Evolutionary conservation across 1,140 invertebrate species (phyloP), one percentile per base, ranked within the genome.

Genomic region (Lethrus apterus): DNA sequence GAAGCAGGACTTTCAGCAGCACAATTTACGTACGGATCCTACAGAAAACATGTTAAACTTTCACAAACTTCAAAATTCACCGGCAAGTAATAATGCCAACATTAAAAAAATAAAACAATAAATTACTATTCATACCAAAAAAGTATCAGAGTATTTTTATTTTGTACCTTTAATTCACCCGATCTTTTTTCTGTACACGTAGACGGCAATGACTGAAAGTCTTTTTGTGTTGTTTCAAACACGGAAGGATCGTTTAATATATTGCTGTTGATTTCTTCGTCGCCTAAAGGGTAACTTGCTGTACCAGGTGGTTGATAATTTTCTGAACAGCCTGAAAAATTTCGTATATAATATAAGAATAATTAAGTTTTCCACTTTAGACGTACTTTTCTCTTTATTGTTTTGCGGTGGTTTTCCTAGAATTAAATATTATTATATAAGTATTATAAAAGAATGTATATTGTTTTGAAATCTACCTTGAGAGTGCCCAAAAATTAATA

Each of bases 201-300:
- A 8, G 35, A 38, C 14, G 3, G 18, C 10, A 9, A 38, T 9
- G 13, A 17, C 24, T 23, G 13, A 9, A 38, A 38, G 7, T 38
- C 35, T 21, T 38, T 38, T 11, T 21, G 35, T 3, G 19, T 13
- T 11, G 20, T 38, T 30, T 44, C 41, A 9, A 5, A 18, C 9
- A 44, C 20, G 7, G 13, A 8, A 4, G 41, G 44, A 3, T 51
- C 32, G 1, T 44, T 29, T n/a, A 30, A 23, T 31, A 52, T 44
- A 32, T 52, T 35, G 34, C 11, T 40, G 20, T 52, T 52, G 8
- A 52, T 11, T 13, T 9, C 23, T 42, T 52, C 50, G 29, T 52
- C 50, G 8, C 50, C 50, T 33, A 48, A 44, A 1, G 50, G 50
- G 32, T 17, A 48, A 8, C 13, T 18, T 15, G 15, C 38, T 4